Conservation (phyloP, 2,888 invertebrate genomes). For the Beris chalybata region DNA sequence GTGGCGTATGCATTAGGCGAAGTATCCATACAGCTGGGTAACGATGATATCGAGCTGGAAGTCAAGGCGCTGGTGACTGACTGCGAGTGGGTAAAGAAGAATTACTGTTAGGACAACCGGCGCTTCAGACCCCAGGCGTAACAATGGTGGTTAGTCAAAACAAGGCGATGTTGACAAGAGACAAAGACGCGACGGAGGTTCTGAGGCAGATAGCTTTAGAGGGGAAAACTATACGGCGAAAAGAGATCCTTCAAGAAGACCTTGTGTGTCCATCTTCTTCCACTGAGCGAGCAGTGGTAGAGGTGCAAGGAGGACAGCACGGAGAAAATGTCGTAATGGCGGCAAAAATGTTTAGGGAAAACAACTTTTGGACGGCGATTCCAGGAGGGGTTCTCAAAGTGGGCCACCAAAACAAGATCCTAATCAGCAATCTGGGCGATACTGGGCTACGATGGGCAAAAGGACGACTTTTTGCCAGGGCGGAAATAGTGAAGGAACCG, state of each 20-base stretch:
- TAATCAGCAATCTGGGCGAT: not conserved
- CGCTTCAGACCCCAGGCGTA: not conserved
- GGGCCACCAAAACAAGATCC: not conserved
- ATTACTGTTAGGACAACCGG: not conserved
- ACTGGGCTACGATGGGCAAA: not conserved
- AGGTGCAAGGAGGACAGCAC: not conserved
- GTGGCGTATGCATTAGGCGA: no score
- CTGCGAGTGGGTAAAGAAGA: no score
- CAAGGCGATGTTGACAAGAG: not conserved
- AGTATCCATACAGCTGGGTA: no score
- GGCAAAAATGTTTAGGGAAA: constrained; percentile 4
- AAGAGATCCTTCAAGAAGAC: not conserved
- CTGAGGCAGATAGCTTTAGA: not conserved
- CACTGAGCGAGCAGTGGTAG: not conserved
- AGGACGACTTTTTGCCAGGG: constrained; percentile 5
- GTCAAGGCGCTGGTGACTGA: no score
- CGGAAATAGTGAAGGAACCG: not conserved
- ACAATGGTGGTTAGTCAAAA: not conserved
- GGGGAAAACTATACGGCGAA: no score
- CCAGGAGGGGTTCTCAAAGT: not conserved
- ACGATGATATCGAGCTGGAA: no score
- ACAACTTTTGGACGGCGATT: not conserved
- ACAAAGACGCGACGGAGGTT: not conserved
- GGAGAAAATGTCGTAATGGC: not conserved
- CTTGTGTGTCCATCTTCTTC: not conserved